Base-by-base conservation (phyloP, 2,888 invertebrate species). In the Cephus nigrinus region DNA sequence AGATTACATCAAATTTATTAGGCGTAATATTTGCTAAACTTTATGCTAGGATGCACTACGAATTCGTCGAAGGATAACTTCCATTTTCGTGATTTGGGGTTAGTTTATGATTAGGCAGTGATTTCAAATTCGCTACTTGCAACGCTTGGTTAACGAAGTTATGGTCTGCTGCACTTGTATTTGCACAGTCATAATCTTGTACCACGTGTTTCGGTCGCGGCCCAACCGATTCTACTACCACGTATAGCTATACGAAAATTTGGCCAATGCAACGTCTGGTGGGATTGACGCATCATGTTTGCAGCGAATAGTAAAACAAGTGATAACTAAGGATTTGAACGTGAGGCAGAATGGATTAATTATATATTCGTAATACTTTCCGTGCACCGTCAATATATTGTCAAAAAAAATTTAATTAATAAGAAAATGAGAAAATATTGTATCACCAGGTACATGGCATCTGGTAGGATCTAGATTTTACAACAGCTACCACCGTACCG, bases 51-150 rank as follows among this genome's bases (percentile, higher is more conserved):
- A 40, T 40, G 40, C 15, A 40, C 15, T 15, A 40, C 15, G 15
- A 15, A 40, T 23, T 36, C 15, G 4, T 40, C 40, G 15, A 40
- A 5, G 15, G 40, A 40, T 40, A 40, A 40, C 5, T 55, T 55
- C 2, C 23, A 23, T 55, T 55, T 55, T 55, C 55, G 23, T 15
- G 23, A 55, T 23, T 55, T 23, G 71, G 0, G 31, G 31, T 33
- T 71, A 33, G 71, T 31, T 71, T 31, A 12, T 33, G 31, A 33
- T 9, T 12, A 15, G 33, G 12, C 5, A 71, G 71, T 31, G 80
- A 80, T 76, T 81, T 76, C 79, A 80, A 81, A 81, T 82, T 81
- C 78, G 80, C 80, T 79, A 80, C 82, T 81, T 82, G 80, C 82
- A 23, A 82, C 78, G 81, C 78, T 82, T 79, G 79, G 80, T 81